A percentile compares a stretch with the other conserved stretches of the same genome.
These are phyloP conservation scores for Galago senegalensis DNA, from an alignment of 2,797 vertebrate genomes.

Conservation along the genomic window DNA sequence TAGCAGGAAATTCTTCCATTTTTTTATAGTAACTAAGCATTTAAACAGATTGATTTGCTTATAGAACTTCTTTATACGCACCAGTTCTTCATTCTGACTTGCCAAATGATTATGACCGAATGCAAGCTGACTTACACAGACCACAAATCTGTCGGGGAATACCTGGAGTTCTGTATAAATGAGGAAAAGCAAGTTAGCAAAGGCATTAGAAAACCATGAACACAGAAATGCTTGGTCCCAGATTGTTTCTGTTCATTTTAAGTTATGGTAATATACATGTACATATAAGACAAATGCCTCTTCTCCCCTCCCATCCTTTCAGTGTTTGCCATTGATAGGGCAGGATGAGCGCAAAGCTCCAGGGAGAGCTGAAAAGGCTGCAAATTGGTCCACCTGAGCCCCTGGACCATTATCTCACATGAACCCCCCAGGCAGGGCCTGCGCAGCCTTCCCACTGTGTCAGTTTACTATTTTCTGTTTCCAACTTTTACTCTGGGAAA, in stretches of 20 bases:
- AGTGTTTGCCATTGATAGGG: background rate
- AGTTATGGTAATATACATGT: background rate
- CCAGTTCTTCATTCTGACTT: slow-evolving; percentile 85
- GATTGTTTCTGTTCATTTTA: background rate
- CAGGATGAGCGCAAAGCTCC: slow-evolving; percentile 60
- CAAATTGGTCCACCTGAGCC: slow-evolving; percentile 73
- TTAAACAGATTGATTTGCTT: slow-evolving; percentile 57
- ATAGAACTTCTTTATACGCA: slow-evolving; percentile 84
- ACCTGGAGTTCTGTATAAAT: slow-evolving; percentile 92
- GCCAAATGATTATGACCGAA: slow-evolving; percentile 87
- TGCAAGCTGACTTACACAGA: slow-evolving; percentile 93
- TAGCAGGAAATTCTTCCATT: background rate
- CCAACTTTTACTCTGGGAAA: slow-evolving; percentile 56
- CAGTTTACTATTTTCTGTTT: slow-evolving; percentile 36
- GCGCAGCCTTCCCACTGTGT: slow-evolving; percentile 33
- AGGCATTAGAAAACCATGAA: slow-evolving; percentile 17
- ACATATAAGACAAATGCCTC: background rate
- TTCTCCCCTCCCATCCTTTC: background rate
- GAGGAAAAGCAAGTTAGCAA: slow-evolving; percentile 75
- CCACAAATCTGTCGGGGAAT: slow-evolving; percentile 95
- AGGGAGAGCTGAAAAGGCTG: slow-evolving; percentile 33
- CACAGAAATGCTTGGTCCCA: slow-evolving; percentile 49
- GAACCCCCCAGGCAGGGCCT: slow-evolving; percentile 55
- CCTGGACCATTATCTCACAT: slow-evolving; percentile 27
- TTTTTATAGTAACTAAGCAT: slow-evolving; percentile 14